A percentile compares a stretch with the other conserved stretches of the same genome.
These are phyloP conservation scores for Fundulus diaphanus DNA, from an alignment of 2,797 vertebrate species.

Conservation along the genomic window DNA sequence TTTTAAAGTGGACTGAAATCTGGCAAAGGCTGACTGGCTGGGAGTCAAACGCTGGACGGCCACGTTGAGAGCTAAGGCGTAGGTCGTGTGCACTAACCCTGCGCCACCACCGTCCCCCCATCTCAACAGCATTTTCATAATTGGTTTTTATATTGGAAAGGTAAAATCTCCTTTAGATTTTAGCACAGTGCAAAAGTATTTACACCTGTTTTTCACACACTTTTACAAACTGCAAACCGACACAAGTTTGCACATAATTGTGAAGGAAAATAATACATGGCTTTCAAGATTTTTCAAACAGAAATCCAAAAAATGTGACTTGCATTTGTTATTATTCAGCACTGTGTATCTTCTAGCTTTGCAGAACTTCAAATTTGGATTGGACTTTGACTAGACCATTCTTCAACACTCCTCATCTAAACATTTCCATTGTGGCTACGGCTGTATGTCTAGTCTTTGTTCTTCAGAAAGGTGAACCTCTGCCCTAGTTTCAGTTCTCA, in stretches of 20 bases:
- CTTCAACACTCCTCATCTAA: background rate
- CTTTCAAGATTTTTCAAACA: background rate
- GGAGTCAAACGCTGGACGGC: no score
- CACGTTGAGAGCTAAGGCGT: no score
- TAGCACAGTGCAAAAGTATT: background rate
- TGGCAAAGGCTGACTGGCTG: no score
- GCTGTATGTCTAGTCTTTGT: background rate
- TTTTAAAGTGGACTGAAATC: no score
- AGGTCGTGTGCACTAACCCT: no score
- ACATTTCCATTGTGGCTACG: background rate
- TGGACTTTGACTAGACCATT: no score
- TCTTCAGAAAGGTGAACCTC: no score
- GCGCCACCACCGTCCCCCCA: no score
- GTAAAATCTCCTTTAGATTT: background rate
- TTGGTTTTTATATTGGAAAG: background rate
- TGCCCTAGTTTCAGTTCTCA: background rate
- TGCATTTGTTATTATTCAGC: background rate
- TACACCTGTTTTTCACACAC: background rate
- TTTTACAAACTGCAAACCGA: background rate
- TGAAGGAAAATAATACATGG: background rate
- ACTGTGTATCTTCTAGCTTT: no score
- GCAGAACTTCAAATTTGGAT: no score
- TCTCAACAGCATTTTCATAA: background rate
- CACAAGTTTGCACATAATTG: background rate
- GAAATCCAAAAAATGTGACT: background rate